These are phyloP conservation scores for Parthenolecanium corni DNA, from an alignment of 2,888 invertebrate genomes.

Conservation along the genomic window DNA sequence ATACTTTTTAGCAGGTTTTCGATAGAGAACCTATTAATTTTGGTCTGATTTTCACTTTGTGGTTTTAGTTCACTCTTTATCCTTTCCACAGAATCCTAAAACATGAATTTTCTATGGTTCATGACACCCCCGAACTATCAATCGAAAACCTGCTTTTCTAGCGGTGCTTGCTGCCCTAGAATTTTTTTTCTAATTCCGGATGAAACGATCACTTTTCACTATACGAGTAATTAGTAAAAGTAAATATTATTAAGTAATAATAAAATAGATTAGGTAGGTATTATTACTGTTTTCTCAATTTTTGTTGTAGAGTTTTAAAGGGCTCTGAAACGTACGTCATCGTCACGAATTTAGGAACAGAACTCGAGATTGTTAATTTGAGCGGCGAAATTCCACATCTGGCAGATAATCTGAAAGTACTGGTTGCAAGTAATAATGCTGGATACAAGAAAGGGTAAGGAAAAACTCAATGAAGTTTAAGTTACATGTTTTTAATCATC, in stretches of 20 bases:
- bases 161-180: too few species aligned
- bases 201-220: background rate
- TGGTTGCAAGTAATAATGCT: constrained; percentile 39
- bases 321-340: constrained; percentile 17
- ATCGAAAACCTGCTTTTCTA: too few species aligned
- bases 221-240: background rate
- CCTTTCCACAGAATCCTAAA: background rate
- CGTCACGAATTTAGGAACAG: constrained; percentile 28
- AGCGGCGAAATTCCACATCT: constrained; percentile 38
- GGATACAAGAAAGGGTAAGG: constrained; percentile 38
- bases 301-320: constrained; percentile 4
- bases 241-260: background rate
- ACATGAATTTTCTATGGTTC: too few species aligned
- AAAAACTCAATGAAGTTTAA: too few species aligned
- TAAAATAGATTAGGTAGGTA: background rate
- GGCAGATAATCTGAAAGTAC: constrained; percentile 36
- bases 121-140: too few species aligned
- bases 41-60: background rate
- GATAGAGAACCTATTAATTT: too few species aligned
- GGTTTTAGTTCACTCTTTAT: background rate
- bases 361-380: constrained; percentile 36
- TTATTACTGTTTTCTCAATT: background rate
- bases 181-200: too few species aligned
- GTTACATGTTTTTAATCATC: too few species aligned
- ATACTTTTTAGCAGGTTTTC: background rate